Evolutionary conservation across 2,113 vertebrate genomes (phyloP).

Genomic region (Bungarus multicinctus): DNA sequence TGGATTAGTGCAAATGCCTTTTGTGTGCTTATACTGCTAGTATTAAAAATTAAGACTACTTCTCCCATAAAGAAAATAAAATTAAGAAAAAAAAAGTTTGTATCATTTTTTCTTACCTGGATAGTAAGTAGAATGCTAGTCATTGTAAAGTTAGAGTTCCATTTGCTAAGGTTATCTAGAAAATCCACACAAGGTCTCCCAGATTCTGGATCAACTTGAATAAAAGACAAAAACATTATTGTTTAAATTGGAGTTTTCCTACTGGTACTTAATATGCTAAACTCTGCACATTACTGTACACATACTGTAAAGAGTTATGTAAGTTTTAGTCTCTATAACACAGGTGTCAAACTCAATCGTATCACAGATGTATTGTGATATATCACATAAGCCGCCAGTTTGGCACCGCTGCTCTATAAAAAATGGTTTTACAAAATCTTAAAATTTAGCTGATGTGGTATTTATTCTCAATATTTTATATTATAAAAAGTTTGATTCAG

Average conservation of each 20-base stretch:
- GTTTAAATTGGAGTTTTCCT: not conserved
- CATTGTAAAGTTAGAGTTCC: slow-evolving; percentile 42
- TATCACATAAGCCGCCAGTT: too few species aligned
- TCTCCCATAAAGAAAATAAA: not conserved
- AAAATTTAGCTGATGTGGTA: not conserved
- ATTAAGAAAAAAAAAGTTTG: not conserved
- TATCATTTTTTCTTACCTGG: slow-evolving; percentile 40
- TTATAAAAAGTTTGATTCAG: not conserved
- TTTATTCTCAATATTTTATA: not conserved
- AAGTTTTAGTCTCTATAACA: not conserved
- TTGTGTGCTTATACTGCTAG: not conserved
- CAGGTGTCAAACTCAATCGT: too few species aligned
- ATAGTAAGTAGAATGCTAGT: slow-evolving; percentile 38
- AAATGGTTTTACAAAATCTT: not conserved
- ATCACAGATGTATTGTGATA: too few species aligned
- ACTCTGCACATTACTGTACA: not conserved
- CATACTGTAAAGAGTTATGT: not conserved
- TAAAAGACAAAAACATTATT: not conserved
- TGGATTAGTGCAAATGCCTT: not conserved
- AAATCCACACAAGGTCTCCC: slow-evolving; percentile 45
- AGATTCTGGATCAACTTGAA: slow-evolving; percentile 14
- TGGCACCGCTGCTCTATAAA: too few species aligned
- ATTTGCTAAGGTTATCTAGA: slow-evolving; percentile 22
- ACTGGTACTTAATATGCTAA: not conserved
- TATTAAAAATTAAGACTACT: not conserved